Base-by-base conservation (phyloP, 2,888 invertebrate species). In the Epirrhoe alternata region DNA sequence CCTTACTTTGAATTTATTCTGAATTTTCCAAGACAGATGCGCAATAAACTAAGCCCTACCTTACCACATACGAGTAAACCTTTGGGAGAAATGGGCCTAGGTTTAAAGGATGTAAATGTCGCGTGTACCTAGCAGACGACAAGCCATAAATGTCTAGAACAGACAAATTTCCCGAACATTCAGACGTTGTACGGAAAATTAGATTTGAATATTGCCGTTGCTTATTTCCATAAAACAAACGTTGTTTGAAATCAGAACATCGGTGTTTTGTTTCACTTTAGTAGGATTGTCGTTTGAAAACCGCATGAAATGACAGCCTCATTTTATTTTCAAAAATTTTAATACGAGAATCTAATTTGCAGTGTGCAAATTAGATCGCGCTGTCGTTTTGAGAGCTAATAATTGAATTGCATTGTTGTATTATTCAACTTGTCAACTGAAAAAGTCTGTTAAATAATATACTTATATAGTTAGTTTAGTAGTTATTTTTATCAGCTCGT, bases 171-270 rank as follows among this genome's bases (percentile, higher is more conserved):
- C 10, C 50, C 17, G 57, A 53, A 56, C 57, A 67, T 63, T 56
- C 67, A 65, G 64, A 53, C 61, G 33, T 67, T 69, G 68, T 70
- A 62, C 64, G 38, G 62, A 49, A 73, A 70, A 70, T 70, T 70
- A 69, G 70, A 73, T 73, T 73, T 72, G 71, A 71, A 71, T 71
- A 70, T 68, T 58, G 61, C 62, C 53, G 61, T 55, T 55, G 54
- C 66, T 54, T 55, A 73, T 73, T 73, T 66, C 66, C 73, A 73
- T 73, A 72, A 67, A 72, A 73, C 72, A 69, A 56, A 66, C 56
- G 58, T 66, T 49, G 67, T 66, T 61, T 63, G 70, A 62, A 69
- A 73, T 70, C 69, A 58, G 71, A 70, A 61, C 56, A 59, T 58
- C 16, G 58, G 50, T 45, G 56, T 65, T 64, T 64, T 58, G 66